Conservation (phyloP, 2,797 vertebrate genomes). For the Manis pentadactyla region DNA sequence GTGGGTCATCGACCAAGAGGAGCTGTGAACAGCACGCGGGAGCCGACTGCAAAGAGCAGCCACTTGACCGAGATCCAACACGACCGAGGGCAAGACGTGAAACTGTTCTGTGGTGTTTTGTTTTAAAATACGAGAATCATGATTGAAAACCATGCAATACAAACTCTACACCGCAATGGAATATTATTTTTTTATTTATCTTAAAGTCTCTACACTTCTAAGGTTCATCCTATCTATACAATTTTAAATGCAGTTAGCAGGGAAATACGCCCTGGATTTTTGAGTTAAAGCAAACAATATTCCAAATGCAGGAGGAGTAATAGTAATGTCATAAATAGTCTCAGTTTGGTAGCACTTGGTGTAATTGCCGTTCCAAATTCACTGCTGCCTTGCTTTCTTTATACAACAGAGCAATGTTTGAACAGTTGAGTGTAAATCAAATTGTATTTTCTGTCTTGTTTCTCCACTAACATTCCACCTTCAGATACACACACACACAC, state of each 20-base stretch:
- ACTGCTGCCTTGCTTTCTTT: background rate
- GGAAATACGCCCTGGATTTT: background rate
- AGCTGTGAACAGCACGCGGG: fast-evolving
- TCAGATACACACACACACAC: background rate
- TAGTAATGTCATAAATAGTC: background rate
- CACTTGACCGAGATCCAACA: background rate
- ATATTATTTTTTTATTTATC: background rate
- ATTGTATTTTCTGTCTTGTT: background rate
- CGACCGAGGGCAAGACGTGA: too few relatives aligned
- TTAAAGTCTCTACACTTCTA: background rate
- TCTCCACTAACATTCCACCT: background rate
- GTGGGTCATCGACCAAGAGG: background rate
- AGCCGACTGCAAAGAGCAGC: background rate
- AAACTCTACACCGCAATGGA: background rate
- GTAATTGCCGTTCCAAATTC: background rate
- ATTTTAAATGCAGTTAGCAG: background rate
- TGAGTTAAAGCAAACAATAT: background rate
- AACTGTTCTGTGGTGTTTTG: background rate
- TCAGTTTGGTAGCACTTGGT: background rate
- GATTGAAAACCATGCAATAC: background rate
- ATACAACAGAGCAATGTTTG: background rate
- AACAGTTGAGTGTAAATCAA: background rate
- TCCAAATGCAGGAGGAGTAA: background rate
- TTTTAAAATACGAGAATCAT: background rate
- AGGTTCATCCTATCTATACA: background rate